phyloP scores from a whole-genome alignment of 2,888 invertebrate species.

The Ennomos fuscantarius region DNA sequence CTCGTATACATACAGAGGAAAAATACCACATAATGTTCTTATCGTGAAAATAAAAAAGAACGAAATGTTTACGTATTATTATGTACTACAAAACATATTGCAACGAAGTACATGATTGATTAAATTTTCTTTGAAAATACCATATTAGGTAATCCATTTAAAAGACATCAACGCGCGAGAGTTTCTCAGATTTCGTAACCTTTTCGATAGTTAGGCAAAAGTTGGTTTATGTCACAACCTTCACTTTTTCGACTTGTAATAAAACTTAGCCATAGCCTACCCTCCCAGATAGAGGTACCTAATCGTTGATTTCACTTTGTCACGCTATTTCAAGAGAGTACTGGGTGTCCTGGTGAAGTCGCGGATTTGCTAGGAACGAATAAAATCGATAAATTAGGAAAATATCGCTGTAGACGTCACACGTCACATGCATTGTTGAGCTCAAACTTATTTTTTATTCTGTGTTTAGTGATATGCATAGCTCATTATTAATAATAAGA shows the following conservation, averaged over 20 bases:
- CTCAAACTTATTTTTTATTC: no score
- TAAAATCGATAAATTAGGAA: neutral
- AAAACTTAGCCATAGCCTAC: constrained; percentile 1
- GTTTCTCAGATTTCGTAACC: constrained; percentile 1
- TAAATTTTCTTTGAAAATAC: no score
- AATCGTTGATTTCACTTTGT: constrained; percentile 33
- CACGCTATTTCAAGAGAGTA: constrained; percentile 9
- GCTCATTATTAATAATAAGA: no score
- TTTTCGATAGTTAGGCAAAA: neutral
- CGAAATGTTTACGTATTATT: no score
- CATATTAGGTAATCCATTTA: neutral
- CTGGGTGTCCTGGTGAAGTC: neutral
- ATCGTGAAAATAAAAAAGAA: no score
- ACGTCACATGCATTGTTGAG: no score
- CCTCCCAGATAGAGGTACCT: constrained; percentile 4
- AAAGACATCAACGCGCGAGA: constrained; percentile 30
- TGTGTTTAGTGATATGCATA: no score
- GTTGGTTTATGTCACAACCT: constrained; percentile 7
- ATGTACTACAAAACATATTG: no score
- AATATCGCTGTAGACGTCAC: neutral
- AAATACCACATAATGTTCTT: no score
- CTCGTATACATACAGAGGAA: neutral
- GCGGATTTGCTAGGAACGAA: no score
- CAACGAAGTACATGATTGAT: no score
- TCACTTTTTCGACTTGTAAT: constrained; percentile 12